Evolutionary conservation across 1,140 invertebrate species (phyloP), one percentile per base, ranked within the genome.

Genomic region (Apolygus lucorum): DNA sequence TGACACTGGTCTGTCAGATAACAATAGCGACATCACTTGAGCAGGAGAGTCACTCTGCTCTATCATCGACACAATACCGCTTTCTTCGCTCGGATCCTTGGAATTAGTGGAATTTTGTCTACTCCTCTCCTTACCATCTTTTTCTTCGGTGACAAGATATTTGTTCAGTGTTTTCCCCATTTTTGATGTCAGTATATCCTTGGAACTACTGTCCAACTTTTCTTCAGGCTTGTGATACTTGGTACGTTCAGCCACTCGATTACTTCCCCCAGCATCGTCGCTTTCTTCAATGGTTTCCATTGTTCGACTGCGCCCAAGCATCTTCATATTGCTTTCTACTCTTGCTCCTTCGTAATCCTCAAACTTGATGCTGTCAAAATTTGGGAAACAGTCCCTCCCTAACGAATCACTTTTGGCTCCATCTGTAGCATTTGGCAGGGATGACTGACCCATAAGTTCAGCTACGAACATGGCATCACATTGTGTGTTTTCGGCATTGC

Each of bases 101-200:
- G 54, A 29, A 14, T 70, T 29, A 25, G 28, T n/a, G 52, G 63
- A 66, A 42, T 66, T 49, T 52, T 52, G 42, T 64, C 49, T 70
- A 28, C 63, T 52, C 26, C 24, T 26, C 17, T 70, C 54, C 21
- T 14, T 59, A 1, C 2, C 1, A n/a, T 54, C 49, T 17, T 25
- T 34, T 0, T 65, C 34, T 25, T 65, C 63, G 17, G 27, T 11
- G 1, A 2, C n/a, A 1, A 49, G 52, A 52, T 52, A 70, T 65
- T 65, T 64, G 28, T 70, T 70, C 26, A 70, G 22, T n/a, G 62
- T 52, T 28, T 70, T 59, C n/a, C 68, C 68, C 2, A 70, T 21
- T 70, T 70, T 70, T 8, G 68, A 70, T 17, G 28, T 65, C 22
- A 70, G 26, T 26, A 70, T 64, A 26, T 70, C 68, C 4, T 17